A percentile compares a stretch with the other conserved stretches of the same genome.
Conservation (phyloP, 2,888 invertebrate genomes). For the Girardia tigrina region DNA sequence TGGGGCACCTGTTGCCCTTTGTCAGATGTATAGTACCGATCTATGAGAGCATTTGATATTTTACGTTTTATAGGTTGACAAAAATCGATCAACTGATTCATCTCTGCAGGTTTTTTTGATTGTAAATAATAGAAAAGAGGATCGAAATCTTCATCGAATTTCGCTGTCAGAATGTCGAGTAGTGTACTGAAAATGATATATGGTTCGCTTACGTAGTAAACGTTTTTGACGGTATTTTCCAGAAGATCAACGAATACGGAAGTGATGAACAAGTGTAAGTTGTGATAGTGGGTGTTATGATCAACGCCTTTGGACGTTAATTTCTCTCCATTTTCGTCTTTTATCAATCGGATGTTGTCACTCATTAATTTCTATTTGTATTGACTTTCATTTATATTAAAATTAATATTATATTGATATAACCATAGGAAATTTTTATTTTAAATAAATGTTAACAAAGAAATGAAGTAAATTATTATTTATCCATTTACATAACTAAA, state of each 20-base stretch:
- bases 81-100: neutral
- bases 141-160: constrained; percentile 8
- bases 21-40: neutral
- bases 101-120: neutral
- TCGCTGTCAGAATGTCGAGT: neutral
- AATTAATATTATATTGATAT: no score
- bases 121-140: neutral
- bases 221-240: neutral
- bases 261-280: neutral
- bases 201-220: neutral
- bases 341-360: no score
- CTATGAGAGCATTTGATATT: neutral
- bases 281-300: constrained; percentile 4
- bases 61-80: neutral
- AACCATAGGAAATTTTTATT: no score
- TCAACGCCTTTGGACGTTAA: neutral
- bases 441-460: no score
- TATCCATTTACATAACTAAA: no score
- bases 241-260: neutral
- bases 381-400: no score
- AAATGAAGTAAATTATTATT: no score
- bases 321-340: neutral
- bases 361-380: no score
- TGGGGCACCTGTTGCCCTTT: neutral
- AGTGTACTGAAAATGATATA: neutral